Evolutionary conservation across 2,113 vertebrate genomes (phyloP), one percentile per base, ranked within the genome.

Genomic region (Myrmophylax atrothorax): DNA sequence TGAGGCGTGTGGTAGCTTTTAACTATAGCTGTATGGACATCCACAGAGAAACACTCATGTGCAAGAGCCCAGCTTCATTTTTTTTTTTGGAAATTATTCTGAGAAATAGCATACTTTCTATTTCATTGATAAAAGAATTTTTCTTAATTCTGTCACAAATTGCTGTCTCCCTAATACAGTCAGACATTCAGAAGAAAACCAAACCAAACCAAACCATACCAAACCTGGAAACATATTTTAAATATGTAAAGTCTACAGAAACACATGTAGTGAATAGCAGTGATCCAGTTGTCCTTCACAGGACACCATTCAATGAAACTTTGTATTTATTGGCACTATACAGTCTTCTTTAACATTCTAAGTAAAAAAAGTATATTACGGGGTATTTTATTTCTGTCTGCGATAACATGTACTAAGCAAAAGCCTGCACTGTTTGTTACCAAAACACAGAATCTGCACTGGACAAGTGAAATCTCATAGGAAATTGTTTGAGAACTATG

Each of bases 401-500:
- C 84, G 77, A 42, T 90, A 81, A 28, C 31, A 58, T 25, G 26
- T 62, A 19, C 23, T 53, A 84, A 94, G 86, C 42, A 76, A 64
- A 94, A 89, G 8, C 52, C 81, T 91, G 8, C 9, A 10, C 20
- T 64, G 7, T 79, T 93, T 95, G 86, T 94, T 94, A 93, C 26
- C 47, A 49, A 74, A 84, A 52, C 14, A 18, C 40, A 76, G 84
- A 92, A 84, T 67, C 76, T 60, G 79, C 87, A 77, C 40, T 76
- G 76, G 86, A 78, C n/a, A 69, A 60, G 31, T 80, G 24, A 72
- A 73, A 78, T 94, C 84, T 90, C 59, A 3, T 12, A 63, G 67
- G 81, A 84, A 87, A 37, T 81, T 85, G 29, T 97, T 95, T 92
- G 37, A 95, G 70, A 79, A 74, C 52, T 73, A 23, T 18, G 25